Evolutionary conservation across 2,797 vertebrate genomes (phyloP).

Genomic region (Rhinoraja longicauda): DNA sequence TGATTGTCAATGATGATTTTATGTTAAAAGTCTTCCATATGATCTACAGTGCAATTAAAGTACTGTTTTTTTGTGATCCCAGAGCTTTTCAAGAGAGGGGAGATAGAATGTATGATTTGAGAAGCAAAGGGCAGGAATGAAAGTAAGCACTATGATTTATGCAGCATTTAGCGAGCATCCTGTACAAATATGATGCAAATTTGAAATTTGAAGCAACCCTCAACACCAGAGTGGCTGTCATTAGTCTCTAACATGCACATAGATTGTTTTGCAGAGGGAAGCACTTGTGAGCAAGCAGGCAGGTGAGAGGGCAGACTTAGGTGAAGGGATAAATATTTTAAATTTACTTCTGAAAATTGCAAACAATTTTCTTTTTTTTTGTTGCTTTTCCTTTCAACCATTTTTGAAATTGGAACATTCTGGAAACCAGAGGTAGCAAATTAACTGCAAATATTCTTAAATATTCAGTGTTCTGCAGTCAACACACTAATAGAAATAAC

Average conservation of each 20-base stretch:
- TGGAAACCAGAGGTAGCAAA: background rate
- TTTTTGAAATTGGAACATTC: background rate
- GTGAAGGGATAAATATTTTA: background rate
- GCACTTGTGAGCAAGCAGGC: background rate
- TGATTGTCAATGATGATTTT: background rate
- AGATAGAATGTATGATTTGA: background rate
- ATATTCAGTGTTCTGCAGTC: background rate
- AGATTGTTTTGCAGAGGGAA: background rate
- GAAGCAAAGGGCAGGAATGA: background rate
- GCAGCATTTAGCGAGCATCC: no score
- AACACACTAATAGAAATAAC: background rate
- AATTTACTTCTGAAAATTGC: background rate
- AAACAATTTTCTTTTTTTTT: background rate
- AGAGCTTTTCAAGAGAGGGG: background rate
- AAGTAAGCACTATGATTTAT: background rate
- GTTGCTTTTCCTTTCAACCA: background rate
- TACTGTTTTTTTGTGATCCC: background rate
- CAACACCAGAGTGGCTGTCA: background rate
- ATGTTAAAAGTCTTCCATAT: background rate
- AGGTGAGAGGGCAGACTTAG: background rate
- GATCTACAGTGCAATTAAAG: background rate
- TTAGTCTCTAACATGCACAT: background rate
- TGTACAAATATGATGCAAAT: no score
- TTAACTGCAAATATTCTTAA: background rate
- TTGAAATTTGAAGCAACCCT: no score